Evolutionary conservation across 2,113 vertebrate species (phyloP).

Genomic region (Lophochroa leadbeateri): DNA sequence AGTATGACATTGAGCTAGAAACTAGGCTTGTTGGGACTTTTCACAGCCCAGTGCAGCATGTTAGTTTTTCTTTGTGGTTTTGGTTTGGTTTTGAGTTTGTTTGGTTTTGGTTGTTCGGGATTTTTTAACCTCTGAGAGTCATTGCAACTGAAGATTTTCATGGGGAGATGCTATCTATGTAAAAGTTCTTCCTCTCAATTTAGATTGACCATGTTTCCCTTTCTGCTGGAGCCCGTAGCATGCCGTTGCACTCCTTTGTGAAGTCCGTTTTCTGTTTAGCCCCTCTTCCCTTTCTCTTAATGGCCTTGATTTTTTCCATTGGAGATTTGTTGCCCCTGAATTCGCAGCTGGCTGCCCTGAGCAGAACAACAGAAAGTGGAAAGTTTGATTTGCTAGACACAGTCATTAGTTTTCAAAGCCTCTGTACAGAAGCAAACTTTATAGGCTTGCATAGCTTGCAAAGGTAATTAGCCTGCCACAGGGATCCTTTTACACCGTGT

Average conservation of each 20-base stretch:
- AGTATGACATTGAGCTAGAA: background rate
- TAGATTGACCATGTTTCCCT: background rate
- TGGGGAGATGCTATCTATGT: background rate
- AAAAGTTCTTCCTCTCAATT: background rate
- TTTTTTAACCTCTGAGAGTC: background rate
- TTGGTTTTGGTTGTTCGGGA: background rate
- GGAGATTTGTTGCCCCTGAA: background rate
- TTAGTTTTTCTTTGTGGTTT: background rate
- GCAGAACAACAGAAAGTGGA: background rate
- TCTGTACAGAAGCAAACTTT: background rate
- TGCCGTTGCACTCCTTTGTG: background rate
- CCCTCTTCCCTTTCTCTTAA: background rate
- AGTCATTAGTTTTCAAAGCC: slow-evolving; percentile 9
- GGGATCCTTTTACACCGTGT: background rate
- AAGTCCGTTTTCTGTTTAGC: background rate
- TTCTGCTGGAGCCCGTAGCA: background rate
- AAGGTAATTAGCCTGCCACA: slow-evolving; percentile 24
- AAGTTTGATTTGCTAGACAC: background rate
- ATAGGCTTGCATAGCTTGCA: background rate
- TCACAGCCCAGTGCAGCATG: background rate
- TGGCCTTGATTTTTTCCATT: background rate
- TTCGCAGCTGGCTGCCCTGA: background rate
- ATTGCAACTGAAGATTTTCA: background rate
- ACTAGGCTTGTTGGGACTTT: background rate
- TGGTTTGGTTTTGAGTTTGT: background rate